Conservation (phyloP, 2,797 vertebrate genomes). For the Psittacula echo region DNA sequence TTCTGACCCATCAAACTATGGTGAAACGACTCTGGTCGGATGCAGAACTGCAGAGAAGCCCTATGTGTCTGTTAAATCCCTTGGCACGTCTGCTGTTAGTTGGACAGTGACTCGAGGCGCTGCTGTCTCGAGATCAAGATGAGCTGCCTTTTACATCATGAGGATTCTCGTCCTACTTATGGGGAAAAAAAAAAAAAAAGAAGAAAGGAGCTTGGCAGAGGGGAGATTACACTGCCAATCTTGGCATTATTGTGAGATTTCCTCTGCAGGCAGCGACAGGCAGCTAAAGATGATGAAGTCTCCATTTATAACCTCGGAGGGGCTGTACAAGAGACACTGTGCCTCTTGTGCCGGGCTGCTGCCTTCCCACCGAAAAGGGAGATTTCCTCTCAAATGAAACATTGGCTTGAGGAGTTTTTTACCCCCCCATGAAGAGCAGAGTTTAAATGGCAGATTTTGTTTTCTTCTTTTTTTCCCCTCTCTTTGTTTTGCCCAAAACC, state of each 20-base stretch:
- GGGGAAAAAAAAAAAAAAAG: background rate
- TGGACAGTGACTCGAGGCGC: background rate
- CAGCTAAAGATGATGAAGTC: background rate
- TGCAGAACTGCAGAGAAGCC: background rate
- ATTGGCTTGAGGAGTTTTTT: background rate
- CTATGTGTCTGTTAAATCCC: background rate
- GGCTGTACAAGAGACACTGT: background rate
- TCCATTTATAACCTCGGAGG: background rate
- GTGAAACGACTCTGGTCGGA: accelerated
- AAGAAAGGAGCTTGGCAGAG: background rate
- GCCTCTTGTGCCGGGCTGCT: accelerated
- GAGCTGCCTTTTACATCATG: background rate
- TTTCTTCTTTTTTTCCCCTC: background rate
- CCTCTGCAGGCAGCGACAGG: background rate
- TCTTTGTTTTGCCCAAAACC: background rate
- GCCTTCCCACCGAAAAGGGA: background rate
- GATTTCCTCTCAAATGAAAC: background rate
- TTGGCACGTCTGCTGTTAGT: background rate
- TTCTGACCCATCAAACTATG: accelerated
- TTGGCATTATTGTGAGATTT: background rate
- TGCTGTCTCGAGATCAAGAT: accelerated
- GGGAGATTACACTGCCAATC: background rate
- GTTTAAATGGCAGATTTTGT: background rate
- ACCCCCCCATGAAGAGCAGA: accelerated
- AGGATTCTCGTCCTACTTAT: background rate